Base-by-base conservation (phyloP, 2,797 vertebrate species). In the Chaetophractus vellerosus region DNA sequence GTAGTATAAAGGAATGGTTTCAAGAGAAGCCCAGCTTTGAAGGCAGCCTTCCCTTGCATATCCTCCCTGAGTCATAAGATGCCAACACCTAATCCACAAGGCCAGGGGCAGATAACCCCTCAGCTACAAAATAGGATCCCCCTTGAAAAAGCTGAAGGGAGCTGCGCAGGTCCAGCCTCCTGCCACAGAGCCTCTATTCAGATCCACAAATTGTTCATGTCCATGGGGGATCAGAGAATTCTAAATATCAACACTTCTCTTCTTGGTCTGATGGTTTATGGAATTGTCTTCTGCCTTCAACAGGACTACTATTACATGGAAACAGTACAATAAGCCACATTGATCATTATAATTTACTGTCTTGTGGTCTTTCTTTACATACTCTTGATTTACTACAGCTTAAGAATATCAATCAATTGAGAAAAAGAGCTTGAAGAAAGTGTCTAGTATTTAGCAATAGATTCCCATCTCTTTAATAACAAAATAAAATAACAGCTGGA, bases 401-500 rank as follows among this genome's bases (percentile, higher is more conserved):
- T 52, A 91, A 82, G 61, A 90, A 88, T 79, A 55, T 18, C 4
- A 69, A 48, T 19, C 48, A 69, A 48, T 19, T 38, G 5, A 96
- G 64, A 76, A 64, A 57, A 91, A 57, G 15, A 88, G 71, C 48
- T 61, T 79, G 19, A 78, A 26, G 24, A 68, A 64, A 38, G 24
- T 66, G 0, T 41, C 33, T 24, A 50, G 4, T 48, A 48, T 74
- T 38, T 38, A 38, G 38, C 38, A 90, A 4, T n/a, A 41, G 24
- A 72, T 90, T 87, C 52, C 59, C 75, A 79, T 55, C 16, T 69
- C 87, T 75, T 36, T 95, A 55, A 33, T 9, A 61, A 87, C 24
- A 55, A 90, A 69, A 76, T 75, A 68, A 90, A 94, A 78, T 41
- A 33, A 33, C 26, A 50, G 9, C 41, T 72, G 59, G 38, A 81